These are phyloP conservation scores for Xestoiulus laeticollis DNA, from an alignment of 2,888 invertebrate species.

Conservation along the genomic window DNA sequence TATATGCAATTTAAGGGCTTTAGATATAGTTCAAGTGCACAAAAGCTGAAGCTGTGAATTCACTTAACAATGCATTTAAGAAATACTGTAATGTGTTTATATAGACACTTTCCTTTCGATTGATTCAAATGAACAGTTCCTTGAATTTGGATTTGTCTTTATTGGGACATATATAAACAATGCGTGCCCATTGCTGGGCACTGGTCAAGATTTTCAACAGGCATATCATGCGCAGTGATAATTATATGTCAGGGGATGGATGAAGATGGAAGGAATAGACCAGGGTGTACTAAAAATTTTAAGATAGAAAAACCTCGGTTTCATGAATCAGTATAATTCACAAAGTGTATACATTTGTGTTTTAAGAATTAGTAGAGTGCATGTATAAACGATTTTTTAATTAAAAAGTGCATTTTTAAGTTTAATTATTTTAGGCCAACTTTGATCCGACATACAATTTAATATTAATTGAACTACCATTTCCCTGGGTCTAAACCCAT, in stretches of 20 bases:
- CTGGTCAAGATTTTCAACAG: conserved; percentile 9
- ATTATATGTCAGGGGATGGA: conserved; percentile 9
- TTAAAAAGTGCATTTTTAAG: too few relatives aligned
- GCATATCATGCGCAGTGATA: conserved; percentile 9
- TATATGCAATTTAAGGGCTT: too few relatives aligned
- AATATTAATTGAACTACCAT: too few relatives aligned
- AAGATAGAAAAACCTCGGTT: too few relatives aligned
- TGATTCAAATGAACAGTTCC: not conserved
- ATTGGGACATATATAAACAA: conserved; percentile 9
- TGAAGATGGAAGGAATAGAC: not conserved
- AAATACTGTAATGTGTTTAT: not conserved
- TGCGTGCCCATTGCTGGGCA: not conserved
- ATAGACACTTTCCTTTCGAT: not conserved
- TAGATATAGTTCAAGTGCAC: not conserved
- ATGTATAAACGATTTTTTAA: too few relatives aligned
- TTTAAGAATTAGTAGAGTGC: too few relatives aligned
- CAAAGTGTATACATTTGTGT: too few relatives aligned
- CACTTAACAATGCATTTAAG: too few relatives aligned
- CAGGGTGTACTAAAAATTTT: not conserved
- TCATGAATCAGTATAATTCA: too few relatives aligned
- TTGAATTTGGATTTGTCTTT: conserved; percentile 1
- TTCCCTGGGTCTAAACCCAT: too few relatives aligned
- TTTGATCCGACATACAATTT: too few relatives aligned
- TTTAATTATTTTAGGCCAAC: too few relatives aligned
- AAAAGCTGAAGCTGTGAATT: not conserved